Conservation (phyloP, 2,113 vertebrate genomes). For the Platichthys stellatus region DNA sequence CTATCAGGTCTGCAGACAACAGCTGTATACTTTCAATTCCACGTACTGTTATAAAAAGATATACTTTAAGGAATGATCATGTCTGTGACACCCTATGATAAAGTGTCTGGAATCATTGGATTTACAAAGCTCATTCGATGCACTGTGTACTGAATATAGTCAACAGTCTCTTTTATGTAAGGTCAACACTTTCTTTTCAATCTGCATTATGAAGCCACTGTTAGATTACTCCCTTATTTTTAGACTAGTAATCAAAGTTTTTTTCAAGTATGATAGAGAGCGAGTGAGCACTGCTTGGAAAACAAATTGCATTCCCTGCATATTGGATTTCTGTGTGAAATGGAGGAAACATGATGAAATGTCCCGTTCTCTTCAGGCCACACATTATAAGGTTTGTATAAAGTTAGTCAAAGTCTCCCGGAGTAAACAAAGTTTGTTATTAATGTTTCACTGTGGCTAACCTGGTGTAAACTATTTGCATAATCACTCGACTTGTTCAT, state of each 20-base stretch:
- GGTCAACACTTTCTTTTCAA: not conserved
- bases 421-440: slow-evolving; percentile 39
- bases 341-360: slow-evolving; percentile 5
- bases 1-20: no score
- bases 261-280: not conserved
- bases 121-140: not conserved
- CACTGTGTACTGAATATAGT: not conserved
- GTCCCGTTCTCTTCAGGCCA: slow-evolving; percentile 11
- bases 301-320: slow-evolving; percentile 22
- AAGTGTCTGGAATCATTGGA: no score
- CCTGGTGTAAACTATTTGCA: slow-evolving; percentile 42
- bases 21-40: no score
- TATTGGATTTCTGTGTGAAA: slow-evolving; percentile 36
- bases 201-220: not conserved
- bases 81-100: no score
- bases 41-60: no score
- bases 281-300: slow-evolving; percentile 6
- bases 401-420: slow-evolving; percentile 32
- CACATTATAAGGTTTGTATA: slow-evolving; percentile 17
- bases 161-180: not conserved
- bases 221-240: no score
- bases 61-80: no score
- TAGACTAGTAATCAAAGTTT: not conserved
- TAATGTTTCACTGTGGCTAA: slow-evolving; percentile 29
- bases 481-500: slow-evolving; percentile 26